A percentile compares a stretch with the other conserved stretches of the same genome.
Conservation (phyloP, 2,888 invertebrate genomes). For the Atrina japonica region DNA sequence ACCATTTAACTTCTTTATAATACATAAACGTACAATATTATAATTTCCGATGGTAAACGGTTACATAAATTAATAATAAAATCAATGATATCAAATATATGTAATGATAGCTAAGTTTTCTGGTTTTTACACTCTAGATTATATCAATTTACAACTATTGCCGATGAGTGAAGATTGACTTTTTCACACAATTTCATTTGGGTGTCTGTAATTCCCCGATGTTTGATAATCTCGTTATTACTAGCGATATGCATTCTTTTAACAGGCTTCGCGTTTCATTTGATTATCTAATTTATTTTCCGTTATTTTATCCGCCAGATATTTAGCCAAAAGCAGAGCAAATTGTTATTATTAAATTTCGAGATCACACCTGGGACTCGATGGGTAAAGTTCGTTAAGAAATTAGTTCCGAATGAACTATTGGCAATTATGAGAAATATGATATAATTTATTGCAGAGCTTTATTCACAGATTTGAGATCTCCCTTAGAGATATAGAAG, state of each 20-base stretch:
- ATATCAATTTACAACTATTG: constrained; percentile 1
- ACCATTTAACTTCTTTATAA: no score
- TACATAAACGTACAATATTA: no score
- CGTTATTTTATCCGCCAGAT: constrained; percentile 12
- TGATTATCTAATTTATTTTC: constrained; percentile 30
- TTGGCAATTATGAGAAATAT: no score
- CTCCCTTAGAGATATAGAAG: no score
- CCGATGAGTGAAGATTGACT: not conserved
- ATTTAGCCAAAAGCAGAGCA: constrained; percentile 1
- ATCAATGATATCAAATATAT: no score
- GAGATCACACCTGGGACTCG: constrained; percentile 24
- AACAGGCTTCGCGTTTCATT: constrained; percentile 28
- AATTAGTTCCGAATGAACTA: constrained; percentile 1
- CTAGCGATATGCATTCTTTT: constrained; percentile 9
- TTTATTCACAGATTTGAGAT: no score
- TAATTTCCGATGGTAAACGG: no score
- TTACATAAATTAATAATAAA: no score
- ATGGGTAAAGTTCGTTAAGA: not conserved
- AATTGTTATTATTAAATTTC: constrained; percentile 16
- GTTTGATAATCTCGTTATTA: not conserved
- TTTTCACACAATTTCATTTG: constrained; percentile 6
- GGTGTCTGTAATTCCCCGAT: not conserved
- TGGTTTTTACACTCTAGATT: not conserved
- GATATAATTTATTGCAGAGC: no score
- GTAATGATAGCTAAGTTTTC: no score